A percentile compares a stretch with the other conserved stretches of the same genome.
phyloP scores from a whole-genome alignment of 2,797 vertebrate species.

The Pelochelys cantorii region DNA sequence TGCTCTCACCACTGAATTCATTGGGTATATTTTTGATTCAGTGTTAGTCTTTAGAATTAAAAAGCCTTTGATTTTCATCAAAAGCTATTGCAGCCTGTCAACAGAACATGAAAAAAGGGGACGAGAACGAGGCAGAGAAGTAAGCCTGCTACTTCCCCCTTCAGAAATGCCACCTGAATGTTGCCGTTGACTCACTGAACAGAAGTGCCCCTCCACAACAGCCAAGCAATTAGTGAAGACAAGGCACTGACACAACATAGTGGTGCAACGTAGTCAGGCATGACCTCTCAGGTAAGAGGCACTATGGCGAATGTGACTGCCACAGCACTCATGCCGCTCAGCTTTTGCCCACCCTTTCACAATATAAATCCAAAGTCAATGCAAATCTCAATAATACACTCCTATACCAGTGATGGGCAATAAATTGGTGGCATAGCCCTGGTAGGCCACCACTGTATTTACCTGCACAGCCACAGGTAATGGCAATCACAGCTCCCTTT shows the following conservation, averaged over 20 bases:
- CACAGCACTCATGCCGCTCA: constrained; percentile 6
- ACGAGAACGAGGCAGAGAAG: constrained; percentile 45
- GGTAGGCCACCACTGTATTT: no score
- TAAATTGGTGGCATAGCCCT: no score
- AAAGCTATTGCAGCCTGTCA: constrained; percentile 61
- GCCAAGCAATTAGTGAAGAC: constrained; percentile 59
- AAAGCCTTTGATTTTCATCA: constrained; percentile 76
- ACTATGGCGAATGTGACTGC: constrained; percentile 7
- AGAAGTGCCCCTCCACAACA: constrained; percentile 57
- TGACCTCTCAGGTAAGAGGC: constrained; percentile 36
- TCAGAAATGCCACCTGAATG: constrained; percentile 28
- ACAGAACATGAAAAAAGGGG: constrained; percentile 38
- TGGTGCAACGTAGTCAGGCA: constrained; percentile 49
- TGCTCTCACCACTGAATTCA: constrained; percentile 55
- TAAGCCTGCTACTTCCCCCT: constrained; percentile 40
- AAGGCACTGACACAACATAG: neutral
- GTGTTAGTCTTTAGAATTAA: constrained; percentile 68
- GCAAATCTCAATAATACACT: constrained; percentile 35
- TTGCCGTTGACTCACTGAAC: constrained; percentile 58
- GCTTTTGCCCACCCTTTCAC: constrained; percentile 15
- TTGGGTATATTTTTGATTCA: constrained; percentile 66
- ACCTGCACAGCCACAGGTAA: no score
- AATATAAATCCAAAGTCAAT: constrained; percentile 3
- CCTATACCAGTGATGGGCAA: no score
- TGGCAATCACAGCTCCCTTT: no score